Evolutionary conservation across 2,888 invertebrate genomes (phyloP), one percentile per base, ranked within the genome.

Genomic region (Neoitamus cyanurus): DNA sequence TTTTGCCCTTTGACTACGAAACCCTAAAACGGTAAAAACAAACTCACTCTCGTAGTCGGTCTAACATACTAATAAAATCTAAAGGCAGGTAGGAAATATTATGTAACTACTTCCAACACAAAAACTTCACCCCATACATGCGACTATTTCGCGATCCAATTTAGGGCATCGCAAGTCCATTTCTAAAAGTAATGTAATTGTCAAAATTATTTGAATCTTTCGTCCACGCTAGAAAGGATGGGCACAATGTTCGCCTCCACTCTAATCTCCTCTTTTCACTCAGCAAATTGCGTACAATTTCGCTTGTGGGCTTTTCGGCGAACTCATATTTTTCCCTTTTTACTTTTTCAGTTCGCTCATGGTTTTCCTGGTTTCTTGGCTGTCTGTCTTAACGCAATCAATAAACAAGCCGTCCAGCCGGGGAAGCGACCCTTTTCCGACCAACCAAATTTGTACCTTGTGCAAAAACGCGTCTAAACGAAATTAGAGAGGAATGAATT

Each of bases 151-250:
- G 20, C 58, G 20, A 58, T 58, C 7, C 58, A 58, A 58, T 58
- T 58, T 58, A 25, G 20, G 25, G 20, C 58, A 6, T 20, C 58
- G n/a, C 58, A 58, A 58, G 20, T 15, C 58, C 25, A 77, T 77
- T 46, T 28, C 77, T 7, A 13, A 37, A 77, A 77, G 77, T 77
- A 82, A 69, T 82, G 36, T 37, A 82, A 82, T 82, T 82, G 69
- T 69, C 82, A 37, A 82, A 82, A 82, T 82, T 82, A 82, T 82
- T 82, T 69, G 68, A 82, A 82, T 82, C 69, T 82, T 25, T 58
- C 48, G 15, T 58, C 78, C 58, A 58, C 15, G 58, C 25, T 58
- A 15, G 1, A n/a, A 42, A 20, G 25, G 20, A 5, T 37, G 37
- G 42, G 75, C 13, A 13, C 36, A 15, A 42, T 9, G 15, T n/a